These are phyloP conservation scores for Rugalucina vietnamica DNA, from an alignment of 2,888 invertebrate genomes.

Conservation along the genomic window DNA sequence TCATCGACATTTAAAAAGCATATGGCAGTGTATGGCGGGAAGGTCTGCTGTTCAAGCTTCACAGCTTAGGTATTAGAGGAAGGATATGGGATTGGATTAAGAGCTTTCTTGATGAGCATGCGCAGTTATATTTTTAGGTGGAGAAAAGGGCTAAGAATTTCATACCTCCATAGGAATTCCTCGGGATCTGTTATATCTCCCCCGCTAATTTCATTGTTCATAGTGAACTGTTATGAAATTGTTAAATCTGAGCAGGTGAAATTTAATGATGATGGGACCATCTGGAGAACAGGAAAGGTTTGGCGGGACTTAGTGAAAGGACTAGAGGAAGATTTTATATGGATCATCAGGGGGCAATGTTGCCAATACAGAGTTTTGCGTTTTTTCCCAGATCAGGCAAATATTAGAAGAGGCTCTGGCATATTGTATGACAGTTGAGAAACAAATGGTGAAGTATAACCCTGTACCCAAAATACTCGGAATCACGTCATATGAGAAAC, in stretches of 20 bases:
- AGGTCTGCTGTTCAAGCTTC: slow-evolving; percentile 26
- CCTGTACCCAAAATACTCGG: no score
- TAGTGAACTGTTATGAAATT: neutral
- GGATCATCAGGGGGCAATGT: neutral
- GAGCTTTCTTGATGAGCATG: no score
- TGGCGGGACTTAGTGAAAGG: neutral
- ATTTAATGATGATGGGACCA: slow-evolving; percentile 10
- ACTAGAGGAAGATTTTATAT: neutral
- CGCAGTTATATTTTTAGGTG: neutral
- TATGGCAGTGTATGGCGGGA: slow-evolving; percentile 31
- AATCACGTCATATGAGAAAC: no score
- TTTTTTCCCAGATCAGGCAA: neutral
- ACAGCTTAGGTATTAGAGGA: slow-evolving; percentile 18
- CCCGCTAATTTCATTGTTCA: neutral
- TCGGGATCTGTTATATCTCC: slow-evolving; percentile 1
- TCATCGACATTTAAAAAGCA: slow-evolving; percentile 35
- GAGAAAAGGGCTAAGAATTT: neutral
- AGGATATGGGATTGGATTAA: neutral
- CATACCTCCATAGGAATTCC: neutral
- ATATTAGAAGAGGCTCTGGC: neutral
- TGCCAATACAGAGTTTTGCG: neutral
- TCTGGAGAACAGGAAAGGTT: neutral
- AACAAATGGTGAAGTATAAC: no score
- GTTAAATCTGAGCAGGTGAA: neutral
- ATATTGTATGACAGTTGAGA: neutral